Base-by-base conservation (phyloP, 2,113 vertebrate species). In the Cyanoderma ruficeps region DNA sequence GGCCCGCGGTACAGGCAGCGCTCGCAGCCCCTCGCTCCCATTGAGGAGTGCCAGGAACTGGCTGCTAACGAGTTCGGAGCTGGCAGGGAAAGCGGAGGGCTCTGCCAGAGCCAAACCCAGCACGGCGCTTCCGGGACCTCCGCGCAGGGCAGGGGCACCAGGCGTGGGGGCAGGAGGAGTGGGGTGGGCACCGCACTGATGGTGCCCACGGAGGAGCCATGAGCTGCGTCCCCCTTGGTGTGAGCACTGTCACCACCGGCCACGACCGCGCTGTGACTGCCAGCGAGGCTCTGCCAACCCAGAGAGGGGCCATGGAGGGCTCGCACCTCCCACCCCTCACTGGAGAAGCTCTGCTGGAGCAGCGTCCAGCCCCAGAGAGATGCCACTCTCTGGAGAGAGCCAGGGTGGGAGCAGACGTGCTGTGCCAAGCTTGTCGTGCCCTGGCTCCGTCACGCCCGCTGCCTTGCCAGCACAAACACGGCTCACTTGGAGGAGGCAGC, bases 231-330 rank as follows among this genome's bases (percentile, higher is more conserved):
- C 28, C 57, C 15, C 10, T 67, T 1, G 2, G 18, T 7, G 31
- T 1, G 8, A 74, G 60, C 57, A 11, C 35, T 2, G 10, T 6
- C 50, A 23, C 6, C 72, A 25, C 12, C 0, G 5, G 46, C 35
- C 63, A 37, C 0, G 2, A 14, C 20, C 0, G 0, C 18, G 0
- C 46, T 2, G 28, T 14, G 60, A 27, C 52, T 0, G 0, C 30
- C 65, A 39, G 33, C 1, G 2, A 55, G 44, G 37, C 49, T 77
- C 50, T 81, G 78, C 55, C 77, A 39, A 33, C 20, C 50, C 60
- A 2, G 4, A 24, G 0, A 2, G 13, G 21, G 80, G 76, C 8
- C 22, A 3, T 1, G 2, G 50, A 88, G 83, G 28, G 59, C 52
- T 46, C 3, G 0, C 8, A 69, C 15, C 47, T 55, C 74, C 75